These are phyloP conservation scores for Crossaster papposus DNA, from an alignment of 53 echinoderm and acorn worm species.

Conservation along the genomic window DNA sequence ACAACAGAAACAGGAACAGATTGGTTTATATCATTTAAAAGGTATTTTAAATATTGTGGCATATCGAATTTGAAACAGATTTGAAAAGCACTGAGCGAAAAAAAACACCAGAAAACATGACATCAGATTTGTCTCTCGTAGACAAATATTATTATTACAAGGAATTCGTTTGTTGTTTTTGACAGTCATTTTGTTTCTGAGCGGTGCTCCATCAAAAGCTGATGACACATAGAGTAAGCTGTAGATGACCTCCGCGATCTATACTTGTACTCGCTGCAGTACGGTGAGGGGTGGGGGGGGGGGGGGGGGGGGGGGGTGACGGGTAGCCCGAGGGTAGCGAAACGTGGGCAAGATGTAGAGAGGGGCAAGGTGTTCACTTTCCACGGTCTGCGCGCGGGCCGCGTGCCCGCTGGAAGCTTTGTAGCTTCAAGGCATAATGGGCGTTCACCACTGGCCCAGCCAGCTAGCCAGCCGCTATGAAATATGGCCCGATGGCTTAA, in stretches of 20 bases:
- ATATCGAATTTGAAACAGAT: too few relatives aligned
- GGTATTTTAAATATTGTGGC: too few relatives aligned
- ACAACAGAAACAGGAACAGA: too few relatives aligned
- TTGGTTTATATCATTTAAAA: too few relatives aligned
- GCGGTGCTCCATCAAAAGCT: not conserved
- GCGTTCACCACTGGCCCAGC: not conserved
- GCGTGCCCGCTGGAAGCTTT: not conserved
- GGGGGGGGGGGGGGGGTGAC: not conserved
- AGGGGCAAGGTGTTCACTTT: not conserved
- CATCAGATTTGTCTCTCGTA: not conserved
- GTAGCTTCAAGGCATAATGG: not conserved
- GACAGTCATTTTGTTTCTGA: not conserved
- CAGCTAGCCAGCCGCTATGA: not conserved
- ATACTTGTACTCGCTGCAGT: not conserved
- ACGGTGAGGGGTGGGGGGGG: not conserved
- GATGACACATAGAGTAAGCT: not conserved
- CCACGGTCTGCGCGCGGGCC: not conserved
- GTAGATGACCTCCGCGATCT: not conserved
- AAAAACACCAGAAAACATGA: too few relatives aligned
- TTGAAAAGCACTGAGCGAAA: too few relatives aligned
- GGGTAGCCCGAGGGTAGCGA: not conserved
- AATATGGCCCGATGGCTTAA: not conserved
- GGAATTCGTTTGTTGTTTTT: not conserved
- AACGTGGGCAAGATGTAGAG: not conserved
- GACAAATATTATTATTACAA: not conserved